Base-by-base conservation (phyloP, 2,797 vertebrate genomes). In the Poecilia velifera region DNA sequence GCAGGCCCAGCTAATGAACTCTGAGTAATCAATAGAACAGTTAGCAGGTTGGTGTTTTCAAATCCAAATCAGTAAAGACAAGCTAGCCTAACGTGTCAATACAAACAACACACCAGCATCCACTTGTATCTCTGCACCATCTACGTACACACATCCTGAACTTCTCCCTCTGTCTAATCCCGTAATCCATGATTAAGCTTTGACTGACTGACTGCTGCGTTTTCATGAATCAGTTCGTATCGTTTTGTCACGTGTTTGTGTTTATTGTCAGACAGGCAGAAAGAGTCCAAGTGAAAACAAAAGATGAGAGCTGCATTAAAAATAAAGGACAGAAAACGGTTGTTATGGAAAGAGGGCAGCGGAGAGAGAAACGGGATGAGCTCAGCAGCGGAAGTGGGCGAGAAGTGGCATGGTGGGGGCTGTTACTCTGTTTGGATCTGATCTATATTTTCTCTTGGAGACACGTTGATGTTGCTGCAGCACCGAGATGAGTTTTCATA, bases 121-220 rank as follows among this genome's bases (percentile, higher is more conserved):
- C 12, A 76, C 41, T 53, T 82, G 64, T 36, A 43, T 71, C n/a
- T 53, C 72, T 62, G 49, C n/a, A 76, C 47, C 76, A 36, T 20
- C 45, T 83, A 81, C 84, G 72, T 80, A 74, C 74, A 80, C 34
- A 81, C 77, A 47, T 74, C 72, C 74, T 76, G 87, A 91, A 92
- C 91, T 88, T 88, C 87, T 79, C 81, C 82, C 81, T 28, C 77
- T 76, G 84, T 82, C 78, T 93, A 94, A 94, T 91, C 94, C 79
- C 43, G 84, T 94, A 95, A 95, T 93, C 91, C 89, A 88, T 18
- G 68, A 82, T 84, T 92, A 90, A 93, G 80, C 84, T 78, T 77
- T 55, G 81, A 88, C 83, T 79, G 89, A 91, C 88, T 81, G 81
- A 46, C 77, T 6, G 36, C 90, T 76, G 77, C 43, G 45, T 90